Base-by-base conservation (phyloP, 2,888 invertebrate genomes). In the Papilio demoleus region DNA sequence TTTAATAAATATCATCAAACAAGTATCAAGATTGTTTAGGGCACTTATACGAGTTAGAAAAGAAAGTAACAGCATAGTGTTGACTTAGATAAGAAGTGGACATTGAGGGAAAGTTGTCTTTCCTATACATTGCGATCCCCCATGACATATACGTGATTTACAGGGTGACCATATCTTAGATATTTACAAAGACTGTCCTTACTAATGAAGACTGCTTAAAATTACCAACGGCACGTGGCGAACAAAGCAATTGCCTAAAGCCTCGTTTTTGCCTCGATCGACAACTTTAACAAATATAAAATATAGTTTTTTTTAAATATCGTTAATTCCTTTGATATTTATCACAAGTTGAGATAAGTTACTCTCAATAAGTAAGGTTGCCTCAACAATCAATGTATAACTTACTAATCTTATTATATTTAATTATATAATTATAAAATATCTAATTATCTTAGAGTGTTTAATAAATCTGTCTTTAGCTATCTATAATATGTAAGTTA, bases 91-190 rank as follows among this genome's bases (percentile, higher is more conserved):
- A 47, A 56, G 60, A 59, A 70, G 62, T 62, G 62, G 65, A 27
- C 67, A 31, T 69, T 67, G 68, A 71, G 73, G 70, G 73, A 73
- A 73, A 73, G 73, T 70, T 50, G 50, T 31, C 27, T 47, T 45
- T 22, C 60, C 66, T 59, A 45, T 45, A 22, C 34, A 24, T 24
- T 47, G 47, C 47, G 24, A 53, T 40, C 31, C 53, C 27, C 60
- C 61, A 65, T 66, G 34, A 67, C 56, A 53, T 27, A 61, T 31
- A 6, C 40, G 42, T 40, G 42, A 22, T 56, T 34, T 12, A 36
- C 1, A 11, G 60, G 24, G 60, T 47, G 66, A 24, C 50, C 50
- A 67, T 27, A 24, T 19, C 19, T 22, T 31, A 36, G 14, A 11
- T 9, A 4, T 34, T 42, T 27, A 50, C n/a, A 24, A 40, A 5